Evolutionary conservation across 2,113 vertebrate genomes (phyloP), one percentile per base, ranked within the genome.

Genomic region (Osmerus mordax): DNA sequence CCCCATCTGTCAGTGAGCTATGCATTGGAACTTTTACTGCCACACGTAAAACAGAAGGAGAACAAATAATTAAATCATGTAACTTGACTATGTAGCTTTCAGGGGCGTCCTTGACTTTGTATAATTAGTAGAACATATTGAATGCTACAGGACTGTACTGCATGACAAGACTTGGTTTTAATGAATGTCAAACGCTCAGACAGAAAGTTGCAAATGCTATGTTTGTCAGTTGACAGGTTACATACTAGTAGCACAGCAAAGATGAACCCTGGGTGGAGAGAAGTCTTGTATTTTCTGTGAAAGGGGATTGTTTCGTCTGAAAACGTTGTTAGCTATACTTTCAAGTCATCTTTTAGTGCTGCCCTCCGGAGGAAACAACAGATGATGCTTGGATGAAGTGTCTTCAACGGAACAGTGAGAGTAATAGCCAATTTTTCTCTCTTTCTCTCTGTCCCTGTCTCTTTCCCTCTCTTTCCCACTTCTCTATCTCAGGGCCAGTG

Each of bases 351-450:
- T 56, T 56, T 78, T 78, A 75, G 77, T 82, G 75, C 76, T 52
- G 75, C 78, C 86, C 83, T 74, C 86, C 62, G 83, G 84, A 79
- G 88, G 83, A 78, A 82, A 85, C 32, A 73, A 78, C 75, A 75
- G 66, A 82, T 78, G 82, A 79, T 81, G 69, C 73, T 82, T 25
- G 72, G 72, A 84, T 70, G 81, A 86, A 86, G 79, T 84, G 76
- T 77, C 71, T 83, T 78, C 75, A 84, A 65, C 15, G 14, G 78
- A 87, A 86, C 80, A 71, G 73, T 71, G 76, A 71, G 73, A 86
- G 83, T 78, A 81, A 83, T 72, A 76, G 71, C 72, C 79, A 58
- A 51, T 41, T 76, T 53, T n/a, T 76, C 74, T 11, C 76, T 71
- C 75, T 67, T 4, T 60, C 55, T 56, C 80, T 72, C 28, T 58